A percentile compares a stretch with the other conserved stretches of the same genome.
These are phyloP conservation scores for Lingula anatina DNA, from an alignment of 2,888 invertebrate species.

Conservation along the genomic window DNA sequence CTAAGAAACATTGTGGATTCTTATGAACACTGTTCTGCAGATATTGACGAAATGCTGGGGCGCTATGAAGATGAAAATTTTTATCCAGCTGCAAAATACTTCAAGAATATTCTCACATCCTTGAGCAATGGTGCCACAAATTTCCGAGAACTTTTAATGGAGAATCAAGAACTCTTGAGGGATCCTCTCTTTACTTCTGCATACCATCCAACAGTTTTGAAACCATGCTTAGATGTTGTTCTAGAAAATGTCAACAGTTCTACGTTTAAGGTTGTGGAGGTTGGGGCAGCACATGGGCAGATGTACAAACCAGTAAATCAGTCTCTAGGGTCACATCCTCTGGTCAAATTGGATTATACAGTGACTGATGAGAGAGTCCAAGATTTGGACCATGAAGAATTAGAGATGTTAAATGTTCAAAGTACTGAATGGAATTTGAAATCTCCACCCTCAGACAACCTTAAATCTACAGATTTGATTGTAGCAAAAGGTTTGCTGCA, in stretches of 20 bases:
- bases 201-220: slow-evolving; percentile 22
- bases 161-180: slow-evolving; percentile 12
- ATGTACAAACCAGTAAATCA: slow-evolving; percentile 22
- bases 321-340: slow-evolving; percentile 65
- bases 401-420: slow-evolving; percentile 63
- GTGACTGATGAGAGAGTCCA: slow-evolving; percentile 57
- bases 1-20: background rate
- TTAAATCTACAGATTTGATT: slow-evolving; percentile 34
- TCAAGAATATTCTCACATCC: background rate
- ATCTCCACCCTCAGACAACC: slow-evolving; percentile 49
- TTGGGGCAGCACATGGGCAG: slow-evolving; percentile 38
- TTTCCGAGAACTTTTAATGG: too few relatives aligned
- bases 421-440: slow-evolving; percentile 63
- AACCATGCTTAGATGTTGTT: slow-evolving; percentile 63
- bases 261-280: slow-evolving; percentile 71
- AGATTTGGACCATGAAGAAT: slow-evolving; percentile 17
- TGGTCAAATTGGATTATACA: slow-evolving; percentile 60
- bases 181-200: slow-evolving; percentile 21
- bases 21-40: background rate
- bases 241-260: slow-evolving; percentile 70
- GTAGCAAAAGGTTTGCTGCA: slow-evolving; percentile 35
- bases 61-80: background rate
- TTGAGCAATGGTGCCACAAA: too few relatives aligned
- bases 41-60: background rate
- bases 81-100: background rate